These are phyloP conservation scores for Oenanthe oenanthe DNA, from an alignment of 2,113 vertebrate genomes.

Conservation along the genomic window DNA sequence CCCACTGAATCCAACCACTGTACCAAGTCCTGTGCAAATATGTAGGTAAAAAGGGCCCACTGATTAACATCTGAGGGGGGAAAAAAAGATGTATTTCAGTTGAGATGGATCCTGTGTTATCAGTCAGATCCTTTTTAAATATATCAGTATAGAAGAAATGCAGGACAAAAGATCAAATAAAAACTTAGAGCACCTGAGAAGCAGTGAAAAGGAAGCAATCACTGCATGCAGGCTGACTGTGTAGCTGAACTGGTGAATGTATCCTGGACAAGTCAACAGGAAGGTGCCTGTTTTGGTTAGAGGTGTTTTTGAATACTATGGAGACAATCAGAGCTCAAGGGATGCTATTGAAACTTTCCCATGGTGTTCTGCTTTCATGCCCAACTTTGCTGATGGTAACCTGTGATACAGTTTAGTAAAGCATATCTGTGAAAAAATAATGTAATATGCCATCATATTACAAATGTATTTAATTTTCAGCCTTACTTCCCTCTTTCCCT, in stretches of 20 bases:
- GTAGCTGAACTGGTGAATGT: background rate
- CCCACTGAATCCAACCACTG: background rate
- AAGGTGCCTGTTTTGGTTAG: background rate
- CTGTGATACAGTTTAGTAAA: background rate
- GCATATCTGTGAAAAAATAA: background rate
- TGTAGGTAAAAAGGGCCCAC: background rate
- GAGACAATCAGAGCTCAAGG: background rate
- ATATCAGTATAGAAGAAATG: background rate
- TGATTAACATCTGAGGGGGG: background rate
- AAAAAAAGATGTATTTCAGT: background rate
- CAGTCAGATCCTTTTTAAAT: rapidly evolving
- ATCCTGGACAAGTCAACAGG: background rate
- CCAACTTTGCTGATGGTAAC: background rate
- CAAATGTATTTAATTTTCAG: background rate
- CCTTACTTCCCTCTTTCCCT: background rate
- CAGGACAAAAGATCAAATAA: background rate
- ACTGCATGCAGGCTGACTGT: background rate
- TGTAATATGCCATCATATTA: background rate
- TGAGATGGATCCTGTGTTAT: background rate
- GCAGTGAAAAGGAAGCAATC: background rate
- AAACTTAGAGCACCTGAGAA: background rate
- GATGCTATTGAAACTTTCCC: background rate
- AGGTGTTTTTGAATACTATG: background rate
- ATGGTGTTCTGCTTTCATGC: background rate
- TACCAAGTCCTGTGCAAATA: background rate